phyloP scores from a whole-genome alignment of 2,797 vertebrate species.

The Onychomys leucogaster region DNA sequence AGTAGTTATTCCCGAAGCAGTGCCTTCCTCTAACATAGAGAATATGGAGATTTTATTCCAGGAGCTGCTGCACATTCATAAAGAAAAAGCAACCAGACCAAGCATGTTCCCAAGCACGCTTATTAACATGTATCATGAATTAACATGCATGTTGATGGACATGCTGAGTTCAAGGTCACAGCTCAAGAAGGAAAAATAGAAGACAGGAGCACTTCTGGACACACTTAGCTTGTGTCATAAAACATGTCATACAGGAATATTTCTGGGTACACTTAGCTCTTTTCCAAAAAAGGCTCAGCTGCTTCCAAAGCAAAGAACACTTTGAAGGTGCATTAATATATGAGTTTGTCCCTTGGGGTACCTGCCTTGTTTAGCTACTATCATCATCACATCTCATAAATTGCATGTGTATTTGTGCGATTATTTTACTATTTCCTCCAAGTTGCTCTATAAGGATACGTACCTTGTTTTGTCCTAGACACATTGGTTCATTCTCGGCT shows the following conservation, averaged over 20 bases:
- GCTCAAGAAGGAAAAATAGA: not conserved
- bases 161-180: not conserved
- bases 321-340: not conserved
- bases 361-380: not conserved
- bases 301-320: not conserved
- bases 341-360: not conserved
- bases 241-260: not conserved
- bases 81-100: not conserved
- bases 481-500: not conserved
- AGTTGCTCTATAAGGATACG: not conserved
- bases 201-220: not conserved
- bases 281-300: not conserved
- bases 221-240: not conserved
- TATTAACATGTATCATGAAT: not conserved
- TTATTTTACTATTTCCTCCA: not conserved
- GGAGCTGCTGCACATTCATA: not conserved
- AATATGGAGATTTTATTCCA: not conserved
- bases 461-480: not conserved
- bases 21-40: not conserved
- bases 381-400: not conserved
- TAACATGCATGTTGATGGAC: not conserved
- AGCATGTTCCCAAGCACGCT: not conserved
- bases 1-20: not conserved
- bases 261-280: not conserved
- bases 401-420: not conserved